phyloP scores from a whole-genome alignment of 2,797 vertebrate species.

The Myoxocephalus aenaeus region DNA sequence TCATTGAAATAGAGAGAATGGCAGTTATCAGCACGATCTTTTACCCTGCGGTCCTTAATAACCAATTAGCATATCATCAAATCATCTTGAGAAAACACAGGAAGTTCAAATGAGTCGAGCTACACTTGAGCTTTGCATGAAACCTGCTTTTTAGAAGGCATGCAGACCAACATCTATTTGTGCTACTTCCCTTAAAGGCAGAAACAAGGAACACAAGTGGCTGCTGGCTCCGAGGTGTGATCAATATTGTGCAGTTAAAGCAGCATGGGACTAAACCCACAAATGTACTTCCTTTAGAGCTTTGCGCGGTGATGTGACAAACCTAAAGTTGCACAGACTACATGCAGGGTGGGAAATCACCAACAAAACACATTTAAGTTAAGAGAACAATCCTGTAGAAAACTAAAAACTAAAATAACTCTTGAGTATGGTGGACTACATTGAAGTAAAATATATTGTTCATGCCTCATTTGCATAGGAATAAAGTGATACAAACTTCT shows the following conservation, averaged over 20 bases:
- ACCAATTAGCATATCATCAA: slow-evolving; percentile 22
- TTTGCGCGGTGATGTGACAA: slow-evolving; percentile 37
- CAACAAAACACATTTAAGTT: neutral
- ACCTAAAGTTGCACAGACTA: slow-evolving; percentile 25
- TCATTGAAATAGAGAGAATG: neutral
- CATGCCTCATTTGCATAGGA: neutral
- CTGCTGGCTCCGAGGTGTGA: slow-evolving; percentile 79
- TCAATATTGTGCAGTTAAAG: slow-evolving; percentile 67
- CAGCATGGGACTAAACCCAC: slow-evolving; percentile 66
- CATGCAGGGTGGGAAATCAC: slow-evolving; percentile 10
- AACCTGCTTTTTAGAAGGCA: slow-evolving; percentile 25
- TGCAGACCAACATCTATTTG: slow-evolving; percentile 62
- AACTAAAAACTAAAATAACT: neutral
- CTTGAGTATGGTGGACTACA: neutral
- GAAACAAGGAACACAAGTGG: slow-evolving; percentile 64
- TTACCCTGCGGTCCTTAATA: neutral
- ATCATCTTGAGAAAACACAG: slow-evolving; percentile 46
- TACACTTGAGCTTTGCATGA: slow-evolving; percentile 21
- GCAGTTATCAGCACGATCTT: neutral
- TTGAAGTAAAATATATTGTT: neutral
- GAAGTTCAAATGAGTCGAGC: slow-evolving; percentile 28
- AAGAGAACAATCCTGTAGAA: slow-evolving; percentile 30
- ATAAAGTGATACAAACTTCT: neutral
- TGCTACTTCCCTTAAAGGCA: slow-evolving; percentile 69
- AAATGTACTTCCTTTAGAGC: slow-evolving; percentile 61